Percentiles rank a stretch among this genome's conserved stretches.
These are phyloP conservation scores for Apeira syringaria DNA, from an alignment of 2,888 invertebrate genomes.

Conservation along the genomic window DNA sequence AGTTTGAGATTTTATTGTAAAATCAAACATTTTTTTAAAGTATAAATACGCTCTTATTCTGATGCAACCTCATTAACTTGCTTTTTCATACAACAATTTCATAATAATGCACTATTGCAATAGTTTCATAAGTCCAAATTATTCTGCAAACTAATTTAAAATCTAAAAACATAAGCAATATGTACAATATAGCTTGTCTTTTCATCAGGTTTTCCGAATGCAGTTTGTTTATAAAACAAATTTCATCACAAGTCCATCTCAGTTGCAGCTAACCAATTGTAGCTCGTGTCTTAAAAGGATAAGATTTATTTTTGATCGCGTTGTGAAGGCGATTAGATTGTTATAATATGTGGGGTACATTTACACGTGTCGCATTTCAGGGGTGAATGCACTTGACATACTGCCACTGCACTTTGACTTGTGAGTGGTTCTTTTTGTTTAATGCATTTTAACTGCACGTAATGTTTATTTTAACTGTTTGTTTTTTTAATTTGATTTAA, in stretches of 20 bases:
- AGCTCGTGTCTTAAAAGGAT: slow-evolving; percentile 1
- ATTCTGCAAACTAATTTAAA: neutral
- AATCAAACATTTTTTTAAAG: too few relatives aligned
- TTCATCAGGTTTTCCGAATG: slow-evolving; percentile 14
- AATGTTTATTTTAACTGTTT: neutral
- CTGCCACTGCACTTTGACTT: slow-evolving; percentile 63
- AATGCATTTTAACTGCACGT: slow-evolving; percentile 3
- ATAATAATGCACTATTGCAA: neutral
- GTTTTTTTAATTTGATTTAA: too few relatives aligned
- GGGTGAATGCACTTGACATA: slow-evolving; percentile 67
- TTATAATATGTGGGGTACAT: slow-evolving; percentile 19
- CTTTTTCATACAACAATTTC: neutral
- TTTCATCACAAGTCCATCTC: neutral
- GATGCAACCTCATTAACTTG: neutral
- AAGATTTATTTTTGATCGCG: slow-evolving; percentile 28
- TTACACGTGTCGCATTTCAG: slow-evolving; percentile 66
- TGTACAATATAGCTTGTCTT: neutral
- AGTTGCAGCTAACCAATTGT: neutral
- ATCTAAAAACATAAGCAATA: neutral
- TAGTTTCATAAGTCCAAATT: neutral
- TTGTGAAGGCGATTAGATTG: slow-evolving; percentile 20
- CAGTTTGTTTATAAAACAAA: slow-evolving; percentile 19
- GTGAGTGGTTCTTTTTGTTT: slow-evolving; percentile 33
- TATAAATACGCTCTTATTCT: too few relatives aligned
- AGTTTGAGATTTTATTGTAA: too few relatives aligned